These are phyloP conservation scores for Drosophila planitibia DNA, from an alignment of 2,888 invertebrate genomes.

Conservation along the genomic window DNA sequence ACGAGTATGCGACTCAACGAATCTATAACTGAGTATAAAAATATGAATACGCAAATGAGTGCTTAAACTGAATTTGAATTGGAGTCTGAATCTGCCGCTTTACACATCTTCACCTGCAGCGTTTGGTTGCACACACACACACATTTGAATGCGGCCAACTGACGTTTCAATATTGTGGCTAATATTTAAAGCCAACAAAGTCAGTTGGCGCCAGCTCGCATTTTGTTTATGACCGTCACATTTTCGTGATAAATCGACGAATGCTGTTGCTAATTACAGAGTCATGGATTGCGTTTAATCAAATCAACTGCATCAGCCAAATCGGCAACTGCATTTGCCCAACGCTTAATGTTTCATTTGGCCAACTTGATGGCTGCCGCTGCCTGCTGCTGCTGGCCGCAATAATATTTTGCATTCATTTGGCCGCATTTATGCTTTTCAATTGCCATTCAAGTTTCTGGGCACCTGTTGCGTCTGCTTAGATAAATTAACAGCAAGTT, in stretches of 20 bases:
- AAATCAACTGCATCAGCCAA: slow-evolving; percentile 34
- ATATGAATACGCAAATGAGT: slow-evolving; percentile 27
- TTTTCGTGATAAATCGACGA: slow-evolving; percentile 71
- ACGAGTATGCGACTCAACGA: slow-evolving; percentile 28
- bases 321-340: slow-evolving; percentile 58
- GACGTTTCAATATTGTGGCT: slow-evolving; percentile 31
- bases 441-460: slow-evolving; percentile 31
- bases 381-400: slow-evolving; percentile 22
- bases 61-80: slow-evolving; percentile 39
- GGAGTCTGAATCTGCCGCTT: slow-evolving; percentile 27
- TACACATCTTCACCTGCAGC: slow-evolving; percentile 76
- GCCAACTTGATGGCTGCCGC: slow-evolving; percentile 15
- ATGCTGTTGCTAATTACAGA: slow-evolving; percentile 68
- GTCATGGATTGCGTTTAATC: slow-evolving; percentile 26
- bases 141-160: slow-evolving; percentile 2
- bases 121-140: slow-evolving; percentile 10
- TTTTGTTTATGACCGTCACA: slow-evolving; percentile 67
- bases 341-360: slow-evolving; percentile 44
- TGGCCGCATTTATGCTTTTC: slow-evolving; percentile 10
- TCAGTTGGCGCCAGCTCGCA: slow-evolving; percentile 49
- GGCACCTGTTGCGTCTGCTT: slow-evolving; percentile 38
- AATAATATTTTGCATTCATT: slow-evolving; percentile 26
- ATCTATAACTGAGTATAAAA: slow-evolving; percentile 38
- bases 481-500: slow-evolving; percentile 38
- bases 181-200: slow-evolving; percentile 42